Percentiles rank a stretch among this genome's conserved stretches.
Evolutionary conservation across 2,888 invertebrate genomes (phyloP).

Genomic region (Heteropelma amictum): DNA sequence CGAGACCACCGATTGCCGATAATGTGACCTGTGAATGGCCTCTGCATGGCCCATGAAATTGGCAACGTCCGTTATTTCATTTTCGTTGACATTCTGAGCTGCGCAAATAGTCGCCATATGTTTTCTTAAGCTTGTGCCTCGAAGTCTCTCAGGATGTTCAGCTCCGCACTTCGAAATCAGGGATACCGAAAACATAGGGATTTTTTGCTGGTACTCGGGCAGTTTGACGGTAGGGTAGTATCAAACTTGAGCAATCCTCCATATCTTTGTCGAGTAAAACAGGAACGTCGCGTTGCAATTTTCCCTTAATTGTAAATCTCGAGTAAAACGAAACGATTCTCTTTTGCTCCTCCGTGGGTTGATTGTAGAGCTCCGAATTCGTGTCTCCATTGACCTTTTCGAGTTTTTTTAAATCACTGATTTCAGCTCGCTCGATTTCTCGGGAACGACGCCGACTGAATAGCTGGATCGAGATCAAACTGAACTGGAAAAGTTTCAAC

Average conservation of each 20-base stretch:
- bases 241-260: conserved; percentile 15
- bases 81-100: conserved; percentile 37
- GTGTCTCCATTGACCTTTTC: conserved; percentile 15
- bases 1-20: conserved; percentile 23
- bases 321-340: conserved; percentile 11
- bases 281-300: conserved; percentile 41
- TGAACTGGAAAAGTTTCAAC: conserved; percentile 19
- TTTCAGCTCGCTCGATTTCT: conserved; percentile 40
- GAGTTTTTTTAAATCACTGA: conserved; percentile 11
- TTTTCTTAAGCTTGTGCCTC: conserved; percentile 30
- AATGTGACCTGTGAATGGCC: conserved; percentile 38
- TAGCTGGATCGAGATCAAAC: conserved; percentile 28
- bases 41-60: conserved; percentile 48
- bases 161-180: conserved; percentile 45
- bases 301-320: conserved; percentile 41
- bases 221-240: conserved; percentile 13
- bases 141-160: conserved; percentile 29
- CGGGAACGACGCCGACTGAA: conserved; percentile 46
- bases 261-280: conserved; percentile 39
- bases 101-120: conserved; percentile 46
- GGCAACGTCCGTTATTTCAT: conserved; percentile 32
- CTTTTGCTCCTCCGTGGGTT: conserved; percentile 23
- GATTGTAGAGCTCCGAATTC: conserved; percentile 30
- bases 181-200: conserved; percentile 44
- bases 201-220: conserved; percentile 34